Conservation (phyloP, 2,797 vertebrate genomes). For the Podarcis lilfordi region DNA sequence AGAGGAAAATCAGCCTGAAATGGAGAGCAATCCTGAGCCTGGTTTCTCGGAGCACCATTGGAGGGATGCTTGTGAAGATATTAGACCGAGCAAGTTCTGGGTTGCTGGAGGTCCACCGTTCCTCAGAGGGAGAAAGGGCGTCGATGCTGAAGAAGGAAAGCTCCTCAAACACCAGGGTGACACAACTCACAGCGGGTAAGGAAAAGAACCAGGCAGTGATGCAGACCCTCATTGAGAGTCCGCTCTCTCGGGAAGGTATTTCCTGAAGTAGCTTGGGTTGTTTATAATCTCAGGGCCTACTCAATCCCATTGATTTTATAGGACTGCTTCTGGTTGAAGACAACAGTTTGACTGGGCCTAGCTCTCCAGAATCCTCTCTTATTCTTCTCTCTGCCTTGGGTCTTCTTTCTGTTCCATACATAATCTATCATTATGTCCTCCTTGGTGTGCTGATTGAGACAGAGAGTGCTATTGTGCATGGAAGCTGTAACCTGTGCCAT, state of each 20-base stretch:
- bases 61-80: conserved; percentile 51
- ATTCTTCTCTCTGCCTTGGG: neutral
- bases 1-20: conserved; percentile 3
- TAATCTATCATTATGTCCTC: neutral
- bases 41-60: conserved; percentile 47
- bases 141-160: conserved; percentile 17
- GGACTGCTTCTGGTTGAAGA: neutral
- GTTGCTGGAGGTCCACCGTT: conserved; percentile 32
- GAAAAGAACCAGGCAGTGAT: conserved; percentile 49
- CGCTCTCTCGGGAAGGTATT: conserved; percentile 59
- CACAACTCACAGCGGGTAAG: conserved; percentile 44
- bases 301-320: neutral
- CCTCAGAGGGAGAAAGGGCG: neutral
- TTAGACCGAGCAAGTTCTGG: conserved; percentile 36
- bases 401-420: neutral
- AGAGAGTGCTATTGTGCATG: neutral
- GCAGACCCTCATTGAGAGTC: conserved; percentile 53
- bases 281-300: neutral
- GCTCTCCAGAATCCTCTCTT: neutral
- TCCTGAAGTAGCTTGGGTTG: conserved; percentile 27
- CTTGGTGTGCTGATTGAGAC: neutral
- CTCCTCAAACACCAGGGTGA: conserved; percentile 13
- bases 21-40: conserved; percentile 39
- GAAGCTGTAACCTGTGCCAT: neutral
- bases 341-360: neutral